phyloP scores from a whole-genome alignment of 1,140 invertebrate genomes.

The Nasonia vitripennis region DNA sequence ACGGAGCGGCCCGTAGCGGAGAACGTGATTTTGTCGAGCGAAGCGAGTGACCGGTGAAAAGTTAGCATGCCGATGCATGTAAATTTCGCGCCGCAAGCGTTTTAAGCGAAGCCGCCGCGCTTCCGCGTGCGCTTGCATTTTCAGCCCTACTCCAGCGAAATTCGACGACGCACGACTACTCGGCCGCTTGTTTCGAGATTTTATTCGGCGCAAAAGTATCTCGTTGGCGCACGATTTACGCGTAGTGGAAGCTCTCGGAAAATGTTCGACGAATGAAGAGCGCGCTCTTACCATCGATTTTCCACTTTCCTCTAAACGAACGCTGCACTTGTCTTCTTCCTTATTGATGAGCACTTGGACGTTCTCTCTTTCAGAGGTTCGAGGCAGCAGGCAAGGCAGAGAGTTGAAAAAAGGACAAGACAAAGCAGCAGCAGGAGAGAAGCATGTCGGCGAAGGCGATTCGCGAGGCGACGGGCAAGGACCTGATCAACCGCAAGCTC shows the following conservation, averaged over 20 bases:
- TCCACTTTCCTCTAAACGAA: no score
- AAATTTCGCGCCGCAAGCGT: not conserved
- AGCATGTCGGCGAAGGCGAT: conserved; percentile 99
- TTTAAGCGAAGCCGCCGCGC: no score
- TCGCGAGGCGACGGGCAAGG: conserved; percentile 96
- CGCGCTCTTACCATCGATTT: no score
- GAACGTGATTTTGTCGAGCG: not conserved
- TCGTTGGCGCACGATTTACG: no score
- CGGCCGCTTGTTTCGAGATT: no score
- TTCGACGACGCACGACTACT: no score
- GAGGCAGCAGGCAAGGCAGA: not conserved
- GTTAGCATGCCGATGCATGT: not conserved
- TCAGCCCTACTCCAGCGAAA: no score
- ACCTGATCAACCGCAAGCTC: conserved; percentile 92
- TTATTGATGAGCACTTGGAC: not conserved
- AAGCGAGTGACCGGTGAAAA: not conserved
- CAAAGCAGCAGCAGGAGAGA: not conserved
- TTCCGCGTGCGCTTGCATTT: no score
- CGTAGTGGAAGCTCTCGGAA: not conserved
- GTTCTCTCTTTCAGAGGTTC: not conserved
- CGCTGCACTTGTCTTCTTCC: not conserved
- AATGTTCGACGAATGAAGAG: conserved; percentile 5
- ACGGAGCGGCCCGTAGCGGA: not conserved
- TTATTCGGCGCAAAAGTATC: no score
- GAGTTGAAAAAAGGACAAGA: not conserved